These are phyloP conservation scores for Rachycentron canadum DNA, from an alignment of 2,797 vertebrate genomes.

Conservation along the genomic window DNA sequence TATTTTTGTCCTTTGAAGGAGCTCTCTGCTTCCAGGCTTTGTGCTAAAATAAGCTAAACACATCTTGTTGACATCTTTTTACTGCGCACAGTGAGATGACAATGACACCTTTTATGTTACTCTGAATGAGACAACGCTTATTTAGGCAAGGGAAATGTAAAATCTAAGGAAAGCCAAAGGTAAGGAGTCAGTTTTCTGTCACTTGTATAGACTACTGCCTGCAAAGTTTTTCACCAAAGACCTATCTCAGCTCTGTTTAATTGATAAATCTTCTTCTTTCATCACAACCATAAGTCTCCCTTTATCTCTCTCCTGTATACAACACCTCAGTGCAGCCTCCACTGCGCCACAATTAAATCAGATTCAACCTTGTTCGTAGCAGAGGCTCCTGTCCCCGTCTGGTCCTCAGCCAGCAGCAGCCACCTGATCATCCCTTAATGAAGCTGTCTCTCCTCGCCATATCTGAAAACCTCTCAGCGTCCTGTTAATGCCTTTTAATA, in stretches of 20 bases:
- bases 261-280: too few species aligned
- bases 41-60: not conserved
- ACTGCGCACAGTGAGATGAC: not conserved
- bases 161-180: not conserved
- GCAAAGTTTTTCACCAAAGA: not conserved
- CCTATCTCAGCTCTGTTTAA: not conserved
- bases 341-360: slow-evolving; percentile 28
- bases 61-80: not conserved
- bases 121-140: not conserved
- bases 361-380: slow-evolving; percentile 14
- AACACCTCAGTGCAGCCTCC: not conserved
- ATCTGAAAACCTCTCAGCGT: not conserved
- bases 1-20: not conserved
- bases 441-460: slow-evolving; percentile 15
- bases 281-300: too few species aligned
- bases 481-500: not conserved
- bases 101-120: not conserved
- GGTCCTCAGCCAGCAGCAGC: slow-evolving; percentile 3
- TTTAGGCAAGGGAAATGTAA: not conserved
- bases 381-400: slow-evolving; percentile 11
- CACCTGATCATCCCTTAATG: slow-evolving; percentile 24
- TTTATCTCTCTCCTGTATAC: too few species aligned
- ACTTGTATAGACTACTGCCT: not conserved
- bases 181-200: not conserved
- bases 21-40: not conserved